Conservation (phyloP, 2,888 invertebrate genomes). For the Stenoptilia bipunctidactyla region DNA sequence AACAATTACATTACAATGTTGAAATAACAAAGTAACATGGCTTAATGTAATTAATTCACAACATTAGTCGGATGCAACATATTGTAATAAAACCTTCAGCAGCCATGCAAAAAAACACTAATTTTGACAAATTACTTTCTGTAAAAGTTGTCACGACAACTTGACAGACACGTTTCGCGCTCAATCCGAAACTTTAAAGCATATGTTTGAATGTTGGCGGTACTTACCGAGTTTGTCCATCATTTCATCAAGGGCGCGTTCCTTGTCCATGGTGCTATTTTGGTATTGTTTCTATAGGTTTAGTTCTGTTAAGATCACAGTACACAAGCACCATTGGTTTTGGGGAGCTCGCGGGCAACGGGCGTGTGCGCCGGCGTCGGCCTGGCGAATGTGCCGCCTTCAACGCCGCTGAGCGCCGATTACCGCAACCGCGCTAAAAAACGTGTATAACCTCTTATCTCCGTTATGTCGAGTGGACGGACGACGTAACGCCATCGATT, state of each 20-base stretch:
- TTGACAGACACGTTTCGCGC: neutral
- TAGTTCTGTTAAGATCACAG: constrained; percentile 27
- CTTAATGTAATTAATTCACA: too few species aligned
- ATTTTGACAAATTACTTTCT: neutral
- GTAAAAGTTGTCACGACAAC: constrained; percentile 1
- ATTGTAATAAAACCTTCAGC: too few species aligned
- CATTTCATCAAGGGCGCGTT: constrained; percentile 74
- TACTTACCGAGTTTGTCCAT: constrained; percentile 76
- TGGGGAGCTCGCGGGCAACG: constrained; percentile 31
- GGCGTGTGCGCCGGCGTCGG: constrained; percentile 44
- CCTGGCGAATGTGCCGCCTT: constrained; percentile 51
- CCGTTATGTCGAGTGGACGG: constrained; percentile 28
- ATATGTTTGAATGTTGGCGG: constrained; percentile 29
- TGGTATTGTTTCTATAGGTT: constrained; percentile 13
- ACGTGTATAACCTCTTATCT: constrained; percentile 44
- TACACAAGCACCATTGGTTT: constrained; percentile 56
- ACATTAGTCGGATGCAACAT: too few species aligned
- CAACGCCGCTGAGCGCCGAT: constrained; percentile 31
- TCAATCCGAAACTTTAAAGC: constrained; percentile 9
- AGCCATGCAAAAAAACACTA: too few species aligned
- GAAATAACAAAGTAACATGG: too few species aligned
- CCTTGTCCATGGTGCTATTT: constrained; percentile 67
- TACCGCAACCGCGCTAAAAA: constrained; percentile 50
- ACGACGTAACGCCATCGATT: constrained; percentile 3
- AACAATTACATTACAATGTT: too few species aligned